Percentiles rank a stretch among this genome's conserved stretches.
Evolutionary conservation across 2,113 vertebrate species (phyloP).

Genomic region (Notechis scutatus): DNA sequence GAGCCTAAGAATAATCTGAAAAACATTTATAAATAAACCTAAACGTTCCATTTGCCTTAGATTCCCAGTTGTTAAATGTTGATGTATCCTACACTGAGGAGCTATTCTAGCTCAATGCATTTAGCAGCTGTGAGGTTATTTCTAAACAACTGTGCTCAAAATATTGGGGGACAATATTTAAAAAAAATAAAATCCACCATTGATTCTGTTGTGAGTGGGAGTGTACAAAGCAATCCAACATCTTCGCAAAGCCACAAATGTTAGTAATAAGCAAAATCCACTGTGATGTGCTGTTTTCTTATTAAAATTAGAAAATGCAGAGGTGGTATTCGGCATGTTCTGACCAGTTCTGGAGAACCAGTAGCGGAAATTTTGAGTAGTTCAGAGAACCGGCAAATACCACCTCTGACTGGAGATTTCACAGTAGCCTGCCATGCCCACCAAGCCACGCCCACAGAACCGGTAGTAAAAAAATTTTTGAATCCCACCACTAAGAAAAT

Average conservation of each 20-base stretch:
- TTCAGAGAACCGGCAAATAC: too few relatives aligned
- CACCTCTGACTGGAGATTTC: too few relatives aligned
- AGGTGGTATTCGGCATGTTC: too few relatives aligned
- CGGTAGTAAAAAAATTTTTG: too few relatives aligned
- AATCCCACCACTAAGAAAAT: too few relatives aligned
- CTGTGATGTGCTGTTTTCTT: neutral
- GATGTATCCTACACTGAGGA: neutral
- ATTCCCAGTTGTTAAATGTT: neutral
- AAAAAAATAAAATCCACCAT: neutral
- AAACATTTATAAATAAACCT: conserved; percentile 3
- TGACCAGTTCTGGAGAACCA: too few relatives aligned
- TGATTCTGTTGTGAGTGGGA: neutral
- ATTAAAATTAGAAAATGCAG: neutral
- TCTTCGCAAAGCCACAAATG: neutral
- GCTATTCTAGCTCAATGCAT: neutral
- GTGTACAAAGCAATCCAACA: neutral
- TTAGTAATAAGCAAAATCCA: neutral
- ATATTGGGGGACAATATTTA: neutral
- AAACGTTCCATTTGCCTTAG: neutral
- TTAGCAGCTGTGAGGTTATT: neutral
- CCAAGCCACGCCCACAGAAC: too few relatives aligned
- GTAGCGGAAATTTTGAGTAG: too few relatives aligned
- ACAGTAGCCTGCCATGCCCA: too few relatives aligned
- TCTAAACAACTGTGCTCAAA: neutral
- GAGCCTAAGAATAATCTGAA: neutral